A percentile compares a stretch with the other conserved stretches of the same genome.
phyloP scores from a whole-genome alignment of 1,140 invertebrate species.

The Hydropsyche tenuis region DNA sequence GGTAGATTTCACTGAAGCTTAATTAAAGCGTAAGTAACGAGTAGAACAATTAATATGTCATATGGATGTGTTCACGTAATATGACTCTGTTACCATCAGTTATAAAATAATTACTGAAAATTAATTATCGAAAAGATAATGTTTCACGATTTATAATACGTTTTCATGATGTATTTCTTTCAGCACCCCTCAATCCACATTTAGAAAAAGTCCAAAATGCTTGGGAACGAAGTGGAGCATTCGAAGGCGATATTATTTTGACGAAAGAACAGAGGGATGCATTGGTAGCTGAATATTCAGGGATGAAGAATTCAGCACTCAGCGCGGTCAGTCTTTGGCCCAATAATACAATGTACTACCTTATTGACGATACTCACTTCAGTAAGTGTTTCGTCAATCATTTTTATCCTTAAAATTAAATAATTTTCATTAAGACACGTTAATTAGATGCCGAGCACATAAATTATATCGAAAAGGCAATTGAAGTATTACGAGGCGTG shows the following conservation, averaged over 20 bases:
- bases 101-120: neutral
- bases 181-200: slow-evolving; percentile 32
- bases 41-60: too few relatives aligned
- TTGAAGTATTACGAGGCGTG: neutral
- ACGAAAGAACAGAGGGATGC: slow-evolving; percentile 57
- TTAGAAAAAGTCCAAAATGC: slow-evolving; percentile 50
- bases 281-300: slow-evolving; percentile 56
- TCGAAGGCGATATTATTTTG: slow-evolving; percentile 61
- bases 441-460: slow-evolving; percentile 15
- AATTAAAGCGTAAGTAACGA: too few relatives aligned
- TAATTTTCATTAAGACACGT: neutral
- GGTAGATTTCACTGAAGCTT: too few relatives aligned
- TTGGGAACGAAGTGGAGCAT: slow-evolving; percentile 62
- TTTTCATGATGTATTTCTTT: neutral
- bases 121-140: neutral
- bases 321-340: slow-evolving; percentile 68
- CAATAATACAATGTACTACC: slow-evolving; percentile 68
- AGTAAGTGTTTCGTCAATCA: slow-evolving; percentile 2
- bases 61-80: too few relatives aligned
- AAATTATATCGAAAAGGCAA: neutral
- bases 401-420: neutral
- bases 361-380: slow-evolving; percentile 52
- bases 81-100: too few relatives aligned
- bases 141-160: too few relatives aligned
- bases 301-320: slow-evolving; percentile 66